phyloP scores from a whole-genome alignment of 2,113 vertebrate species.

The Diadophis punctatus region DNA sequence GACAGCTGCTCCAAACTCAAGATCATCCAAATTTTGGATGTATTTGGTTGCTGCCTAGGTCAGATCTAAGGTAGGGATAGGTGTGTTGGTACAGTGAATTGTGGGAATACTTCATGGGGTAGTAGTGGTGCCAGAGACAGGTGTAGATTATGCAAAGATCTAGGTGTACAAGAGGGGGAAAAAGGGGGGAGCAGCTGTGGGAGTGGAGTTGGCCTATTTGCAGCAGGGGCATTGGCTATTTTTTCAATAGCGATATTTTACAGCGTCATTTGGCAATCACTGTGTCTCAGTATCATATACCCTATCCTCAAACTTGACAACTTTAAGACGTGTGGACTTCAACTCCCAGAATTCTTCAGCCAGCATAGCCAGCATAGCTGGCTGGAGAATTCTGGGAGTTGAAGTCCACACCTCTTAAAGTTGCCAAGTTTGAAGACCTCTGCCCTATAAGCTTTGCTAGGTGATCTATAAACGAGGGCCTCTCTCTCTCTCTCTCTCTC shows the following conservation, averaged over 20 bases:
- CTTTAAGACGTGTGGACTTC: no score
- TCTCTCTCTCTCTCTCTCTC: no score
- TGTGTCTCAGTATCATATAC: not conserved
- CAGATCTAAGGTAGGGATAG: not conserved
- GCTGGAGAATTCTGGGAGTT: no score
- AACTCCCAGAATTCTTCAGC: no score
- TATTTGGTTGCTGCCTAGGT: fast-evolving
- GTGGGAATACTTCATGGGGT: not conserved
- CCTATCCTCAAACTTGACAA: no score
- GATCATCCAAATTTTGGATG: not conserved
- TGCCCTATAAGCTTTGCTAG: no score
- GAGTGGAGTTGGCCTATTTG: not conserved
- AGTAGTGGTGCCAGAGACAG: fast-evolving
- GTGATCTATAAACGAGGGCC: not conserved
- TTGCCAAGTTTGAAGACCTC: no score
- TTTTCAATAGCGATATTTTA: not conserved
- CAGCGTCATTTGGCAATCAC: not conserved
- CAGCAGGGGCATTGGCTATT: not conserved
- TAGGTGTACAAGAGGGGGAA: not conserved
- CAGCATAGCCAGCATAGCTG: no score
- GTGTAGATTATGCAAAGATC: not conserved
- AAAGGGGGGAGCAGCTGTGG: no score
- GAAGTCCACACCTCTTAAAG: no score
- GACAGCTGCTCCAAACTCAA: not conserved
- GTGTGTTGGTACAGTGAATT: not conserved